These are phyloP conservation scores for Mellivora capensis DNA, from an alignment of 2,113 vertebrate species.

Conservation along the genomic window DNA sequence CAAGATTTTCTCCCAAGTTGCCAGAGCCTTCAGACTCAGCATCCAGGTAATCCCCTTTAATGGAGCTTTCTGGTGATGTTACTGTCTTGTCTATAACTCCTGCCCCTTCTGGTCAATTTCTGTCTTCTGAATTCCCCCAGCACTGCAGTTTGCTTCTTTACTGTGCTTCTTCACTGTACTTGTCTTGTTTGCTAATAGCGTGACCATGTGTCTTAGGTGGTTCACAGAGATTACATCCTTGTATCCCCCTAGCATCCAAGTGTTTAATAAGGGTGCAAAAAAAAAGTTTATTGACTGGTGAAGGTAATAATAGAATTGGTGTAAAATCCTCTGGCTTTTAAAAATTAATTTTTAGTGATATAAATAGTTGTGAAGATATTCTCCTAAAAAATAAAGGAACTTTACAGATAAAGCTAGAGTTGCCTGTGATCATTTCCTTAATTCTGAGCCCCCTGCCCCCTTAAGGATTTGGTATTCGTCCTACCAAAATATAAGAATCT, in stretches of 20 bases:
- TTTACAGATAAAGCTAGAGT: neutral
- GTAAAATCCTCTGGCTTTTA: neutral
- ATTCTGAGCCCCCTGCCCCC: neutral
- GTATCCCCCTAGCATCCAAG: neutral
- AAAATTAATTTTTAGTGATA: neutral
- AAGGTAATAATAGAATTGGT: neutral
- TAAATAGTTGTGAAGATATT: neutral
- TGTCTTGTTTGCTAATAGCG: neutral
- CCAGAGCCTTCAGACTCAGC: neutral
- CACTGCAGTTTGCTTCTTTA: neutral
- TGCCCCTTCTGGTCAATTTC: neutral
- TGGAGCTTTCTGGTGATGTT: neutral
- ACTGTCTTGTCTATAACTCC: neutral
- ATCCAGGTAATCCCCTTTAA: neutral
- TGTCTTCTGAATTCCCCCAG: neutral
- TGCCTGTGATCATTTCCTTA: neutral
- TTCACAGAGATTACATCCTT: neutral
- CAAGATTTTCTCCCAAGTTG: too few species aligned
- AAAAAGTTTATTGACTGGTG: neutral
- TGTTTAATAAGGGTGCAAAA: neutral
- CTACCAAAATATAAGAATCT: neutral
- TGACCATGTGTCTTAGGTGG: neutral
- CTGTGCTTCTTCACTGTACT: neutral
- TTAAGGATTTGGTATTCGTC: neutral
- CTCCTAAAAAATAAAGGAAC: neutral